Evolutionary conservation across 2,797 vertebrate species (phyloP).

Genomic region (Salmo trutta): DNA sequence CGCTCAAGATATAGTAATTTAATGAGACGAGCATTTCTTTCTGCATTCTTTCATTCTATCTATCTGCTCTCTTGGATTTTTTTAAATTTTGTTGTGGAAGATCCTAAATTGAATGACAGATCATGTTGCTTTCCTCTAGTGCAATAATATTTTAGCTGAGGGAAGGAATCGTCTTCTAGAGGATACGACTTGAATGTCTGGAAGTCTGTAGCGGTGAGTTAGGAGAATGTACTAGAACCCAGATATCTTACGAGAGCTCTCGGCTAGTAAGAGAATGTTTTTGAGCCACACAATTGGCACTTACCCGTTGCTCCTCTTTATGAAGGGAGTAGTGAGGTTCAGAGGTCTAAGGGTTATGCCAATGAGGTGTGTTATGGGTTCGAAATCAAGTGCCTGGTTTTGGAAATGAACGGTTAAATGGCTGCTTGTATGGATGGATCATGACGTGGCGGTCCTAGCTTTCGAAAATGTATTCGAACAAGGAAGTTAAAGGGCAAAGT

Average conservation of each 20-base stretch:
- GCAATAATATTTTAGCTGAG: conserved; percentile 74
- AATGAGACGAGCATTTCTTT: conserved; percentile 59
- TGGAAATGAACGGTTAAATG: not conserved
- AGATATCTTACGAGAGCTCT: no score
- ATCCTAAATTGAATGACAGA: conserved; percentile 69
- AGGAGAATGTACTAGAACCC: no score
- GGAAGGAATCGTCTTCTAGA: conserved; percentile 11
- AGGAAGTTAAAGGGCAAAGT: conserved; percentile 28
- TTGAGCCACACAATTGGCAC: not conserved
- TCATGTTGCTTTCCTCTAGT: conserved; percentile 85
- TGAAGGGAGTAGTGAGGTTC: not conserved
- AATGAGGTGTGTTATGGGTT: not conserved
- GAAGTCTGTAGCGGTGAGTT: no score
- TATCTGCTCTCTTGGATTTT: conserved; percentile 47
- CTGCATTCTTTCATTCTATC: conserved; percentile 56
- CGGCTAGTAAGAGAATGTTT: no score
- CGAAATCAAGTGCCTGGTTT: not conserved
- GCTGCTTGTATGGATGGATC: not conserved
- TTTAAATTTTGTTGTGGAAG: conserved; percentile 59
- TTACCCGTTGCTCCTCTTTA: not conserved
- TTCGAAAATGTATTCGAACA: conserved; percentile 5
- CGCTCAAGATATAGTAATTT: conserved; percentile 75
- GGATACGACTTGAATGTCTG: not conserved
- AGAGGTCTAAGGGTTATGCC: not conserved
- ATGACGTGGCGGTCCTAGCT: not conserved